These are phyloP conservation scores for Amblyopsis hoosieri DNA, from an alignment of 2,797 vertebrate genomes.

Conservation along the genomic window DNA sequence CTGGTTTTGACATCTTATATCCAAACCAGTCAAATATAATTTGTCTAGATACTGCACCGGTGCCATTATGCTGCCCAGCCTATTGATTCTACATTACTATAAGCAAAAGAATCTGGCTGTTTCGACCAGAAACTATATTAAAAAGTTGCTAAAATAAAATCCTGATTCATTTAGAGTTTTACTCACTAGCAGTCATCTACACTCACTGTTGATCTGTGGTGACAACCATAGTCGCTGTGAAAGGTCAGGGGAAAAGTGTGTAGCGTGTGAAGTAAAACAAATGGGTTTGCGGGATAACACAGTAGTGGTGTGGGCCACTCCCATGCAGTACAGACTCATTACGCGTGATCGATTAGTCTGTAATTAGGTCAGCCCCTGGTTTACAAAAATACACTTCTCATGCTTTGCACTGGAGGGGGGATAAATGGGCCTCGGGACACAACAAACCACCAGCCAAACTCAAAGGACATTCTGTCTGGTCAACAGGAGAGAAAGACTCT, in stretches of 20 bases:
- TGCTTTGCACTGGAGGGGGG: constrained; percentile 24
- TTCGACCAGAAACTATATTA: too few species aligned
- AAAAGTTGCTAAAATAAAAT: too few species aligned
- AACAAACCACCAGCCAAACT: constrained; percentile 18
- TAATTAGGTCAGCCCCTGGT: constrained; percentile 66
- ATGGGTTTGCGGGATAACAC: constrained; percentile 53
- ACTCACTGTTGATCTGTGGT: too few species aligned
- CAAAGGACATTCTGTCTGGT: constrained; percentile 14
- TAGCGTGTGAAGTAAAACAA: constrained; percentile 60
- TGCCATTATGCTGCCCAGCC: too few species aligned
- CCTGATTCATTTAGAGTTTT: too few species aligned
- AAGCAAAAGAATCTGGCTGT: too few species aligned
- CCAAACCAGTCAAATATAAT: too few species aligned
- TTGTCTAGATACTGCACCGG: too few species aligned
- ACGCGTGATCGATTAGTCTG: constrained; percentile 72
- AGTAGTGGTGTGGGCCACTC: constrained; percentile 56
- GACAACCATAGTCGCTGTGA: not conserved
- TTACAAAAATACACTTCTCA: constrained; percentile 65
- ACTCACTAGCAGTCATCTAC: too few species aligned
- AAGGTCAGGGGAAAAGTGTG: constrained; percentile 25
- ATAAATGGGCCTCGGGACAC: constrained; percentile 29
- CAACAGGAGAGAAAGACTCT: constrained; percentile 20
- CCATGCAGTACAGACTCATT: constrained; percentile 62
- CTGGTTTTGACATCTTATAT: too few species aligned
- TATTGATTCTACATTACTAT: too few species aligned